Percentiles rank a stretch among this genome's conserved stretches.
These are phyloP conservation scores for Carassius gibelio DNA, from an alignment of 2,113 vertebrate species.

Conservation along the genomic window DNA sequence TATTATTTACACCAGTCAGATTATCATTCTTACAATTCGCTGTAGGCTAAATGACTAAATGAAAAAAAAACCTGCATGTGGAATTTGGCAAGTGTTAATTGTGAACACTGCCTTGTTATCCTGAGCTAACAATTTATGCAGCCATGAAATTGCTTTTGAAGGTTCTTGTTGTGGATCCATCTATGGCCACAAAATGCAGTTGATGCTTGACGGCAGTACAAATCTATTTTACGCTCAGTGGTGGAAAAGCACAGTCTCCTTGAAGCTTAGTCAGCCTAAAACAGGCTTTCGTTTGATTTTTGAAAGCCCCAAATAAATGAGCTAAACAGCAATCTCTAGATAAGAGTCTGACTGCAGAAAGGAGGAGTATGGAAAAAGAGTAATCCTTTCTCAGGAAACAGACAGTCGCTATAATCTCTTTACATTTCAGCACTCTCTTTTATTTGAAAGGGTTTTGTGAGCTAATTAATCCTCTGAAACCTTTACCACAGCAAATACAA, in stretches of 20 bases:
- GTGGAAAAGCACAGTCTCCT: slow-evolving; percentile 63
- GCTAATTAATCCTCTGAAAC: slow-evolving; percentile 68
- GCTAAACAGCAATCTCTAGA: slow-evolving; percentile 67
- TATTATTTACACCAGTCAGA: not conserved
- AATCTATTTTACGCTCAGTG: slow-evolving; percentile 33
- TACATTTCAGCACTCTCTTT: slow-evolving; percentile 62
- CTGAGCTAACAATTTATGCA: not conserved
- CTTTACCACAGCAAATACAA: slow-evolving; percentile 57
- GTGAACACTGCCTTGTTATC: not conserved
- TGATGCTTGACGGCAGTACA: slow-evolving; percentile 15
- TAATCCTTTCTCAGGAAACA: slow-evolving; percentile 69
- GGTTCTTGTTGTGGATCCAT: not conserved
- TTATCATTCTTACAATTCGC: not conserved
- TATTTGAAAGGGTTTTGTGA: slow-evolving; percentile 59
- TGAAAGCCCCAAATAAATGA: slow-evolving; percentile 69
- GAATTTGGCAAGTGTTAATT: not conserved
- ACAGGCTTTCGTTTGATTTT: slow-evolving; percentile 60
- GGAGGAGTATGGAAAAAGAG: slow-evolving; percentile 51
- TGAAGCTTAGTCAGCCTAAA: slow-evolving; percentile 64
- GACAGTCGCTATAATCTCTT: slow-evolving; percentile 67
- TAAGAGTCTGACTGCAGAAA: slow-evolving; percentile 61
- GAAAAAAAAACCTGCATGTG: not conserved
- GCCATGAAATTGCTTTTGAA: not conserved
- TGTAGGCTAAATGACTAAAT: not conserved
- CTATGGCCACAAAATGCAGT: not conserved